These are phyloP conservation scores for Spinibarbus caldwelli DNA, from an alignment of 2,797 vertebrate genomes.

Conservation along the genomic window DNA sequence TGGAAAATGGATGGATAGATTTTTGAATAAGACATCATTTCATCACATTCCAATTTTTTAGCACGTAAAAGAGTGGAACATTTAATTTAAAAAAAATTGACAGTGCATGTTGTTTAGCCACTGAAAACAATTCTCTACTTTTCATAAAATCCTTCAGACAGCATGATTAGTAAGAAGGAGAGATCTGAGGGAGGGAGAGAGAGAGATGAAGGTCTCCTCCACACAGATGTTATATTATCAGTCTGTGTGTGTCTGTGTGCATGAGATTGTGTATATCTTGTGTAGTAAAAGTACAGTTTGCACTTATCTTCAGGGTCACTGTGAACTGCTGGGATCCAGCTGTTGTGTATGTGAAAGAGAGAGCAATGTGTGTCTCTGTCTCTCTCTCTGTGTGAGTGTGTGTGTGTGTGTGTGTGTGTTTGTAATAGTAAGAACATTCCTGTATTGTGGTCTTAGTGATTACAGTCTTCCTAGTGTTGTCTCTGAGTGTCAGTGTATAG, in stretches of 20 bases:
- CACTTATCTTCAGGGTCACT: slow-evolving; percentile 49
- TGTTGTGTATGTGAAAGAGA: slow-evolving; percentile 28
- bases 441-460: slow-evolving; percentile 47
- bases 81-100: too few relatives aligned
- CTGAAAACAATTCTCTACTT: too few relatives aligned
- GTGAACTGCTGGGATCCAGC: slow-evolving; percentile 48
- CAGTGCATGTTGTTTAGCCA: too few relatives aligned
- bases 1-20: background rate
- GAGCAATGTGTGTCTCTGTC: too few relatives aligned
- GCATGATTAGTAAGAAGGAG: slow-evolving; percentile 25
- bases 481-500: background rate
- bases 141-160: background rate
- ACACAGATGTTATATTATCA: slow-evolving; percentile 46
- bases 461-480: slow-evolving; percentile 34
- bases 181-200: slow-evolving; percentile 21
- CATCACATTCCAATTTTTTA: background rate
- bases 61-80: too few relatives aligned
- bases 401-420: slow-evolving; percentile 19
- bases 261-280: too few relatives aligned
- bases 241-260: slow-evolving; percentile 17
- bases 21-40: background rate
- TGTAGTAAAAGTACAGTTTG: slow-evolving; percentile 40
- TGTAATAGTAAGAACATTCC: slow-evolving; percentile 57
- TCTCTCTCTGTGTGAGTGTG: too few relatives aligned
- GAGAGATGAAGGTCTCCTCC: slow-evolving; percentile 36